Evolutionary conservation across 2,888 invertebrate species (phyloP).

Genomic region (Drosophila aldrichi): DNA sequence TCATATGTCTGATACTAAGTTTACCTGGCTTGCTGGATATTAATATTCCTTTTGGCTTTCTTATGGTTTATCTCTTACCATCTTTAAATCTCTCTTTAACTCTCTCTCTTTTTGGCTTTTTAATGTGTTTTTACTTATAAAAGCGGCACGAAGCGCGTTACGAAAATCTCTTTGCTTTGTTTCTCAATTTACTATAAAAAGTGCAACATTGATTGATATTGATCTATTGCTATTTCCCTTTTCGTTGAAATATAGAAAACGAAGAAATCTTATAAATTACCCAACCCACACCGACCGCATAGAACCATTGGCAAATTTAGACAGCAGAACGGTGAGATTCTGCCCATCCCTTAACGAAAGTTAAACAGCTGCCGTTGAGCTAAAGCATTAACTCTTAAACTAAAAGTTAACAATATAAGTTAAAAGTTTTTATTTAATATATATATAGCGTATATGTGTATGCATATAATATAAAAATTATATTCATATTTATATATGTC

Average conservation of each 20-base stretch:
- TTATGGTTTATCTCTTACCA: constrained; percentile 1
- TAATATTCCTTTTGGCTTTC: constrained; percentile 13
- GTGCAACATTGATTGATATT: constrained; percentile 61
- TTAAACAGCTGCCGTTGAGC: constrained; percentile 51
- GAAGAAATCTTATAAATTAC: constrained; percentile 70
- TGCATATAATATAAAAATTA: constrained; percentile 6
- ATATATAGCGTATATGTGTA: constrained; percentile 27
- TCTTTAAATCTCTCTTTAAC: constrained; percentile 8
- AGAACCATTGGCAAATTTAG: constrained; percentile 47
- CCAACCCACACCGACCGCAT: constrained; percentile 60
- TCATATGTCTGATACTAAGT: constrained; percentile 39
- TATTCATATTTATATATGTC: constrained; percentile 26
- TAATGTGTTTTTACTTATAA: constrained; percentile 12
- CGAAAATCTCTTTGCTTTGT: constrained; percentile 15
- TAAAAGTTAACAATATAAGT: constrained; percentile 41
- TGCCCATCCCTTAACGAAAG: constrained; percentile 47
- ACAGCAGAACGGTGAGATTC: constrained; percentile 53
- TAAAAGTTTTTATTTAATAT: constrained; percentile 46
- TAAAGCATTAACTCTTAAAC: constrained; percentile 35
- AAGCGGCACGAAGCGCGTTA: constrained; percentile 37
- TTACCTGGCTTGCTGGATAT: constrained; percentile 37
- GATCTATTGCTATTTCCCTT: constrained; percentile 74
- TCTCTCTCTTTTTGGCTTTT: constrained; percentile 11
- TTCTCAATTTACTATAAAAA: constrained; percentile 9
- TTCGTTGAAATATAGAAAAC: constrained; percentile 65